phyloP scores from a whole-genome alignment of 2,888 invertebrate species.

The Cyclophora punctaria region DNA sequence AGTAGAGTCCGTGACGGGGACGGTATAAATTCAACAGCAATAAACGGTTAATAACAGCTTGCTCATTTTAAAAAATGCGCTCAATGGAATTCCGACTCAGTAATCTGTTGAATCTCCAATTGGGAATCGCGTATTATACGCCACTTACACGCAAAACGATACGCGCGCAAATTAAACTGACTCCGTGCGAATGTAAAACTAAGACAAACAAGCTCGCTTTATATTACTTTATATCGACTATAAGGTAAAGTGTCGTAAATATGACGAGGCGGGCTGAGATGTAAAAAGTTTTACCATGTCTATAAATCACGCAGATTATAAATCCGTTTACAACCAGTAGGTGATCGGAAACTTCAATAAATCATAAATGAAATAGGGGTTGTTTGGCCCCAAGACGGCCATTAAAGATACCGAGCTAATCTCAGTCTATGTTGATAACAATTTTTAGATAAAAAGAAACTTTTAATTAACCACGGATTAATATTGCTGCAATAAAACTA shows the following conservation, averaged over 20 bases:
- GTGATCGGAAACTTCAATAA: constrained; percentile 53
- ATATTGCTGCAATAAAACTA: constrained; percentile 35
- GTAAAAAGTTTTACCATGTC: constrained; percentile 54
- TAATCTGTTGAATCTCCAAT: constrained; percentile 55
- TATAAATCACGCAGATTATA: constrained; percentile 65
- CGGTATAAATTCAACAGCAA: constrained; percentile 61
- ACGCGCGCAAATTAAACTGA: constrained; percentile 18
- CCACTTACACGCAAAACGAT: constrained; percentile 29
- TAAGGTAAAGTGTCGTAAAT: constrained; percentile 25
- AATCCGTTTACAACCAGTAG: constrained; percentile 60
- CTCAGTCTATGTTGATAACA: constrained; percentile 7
- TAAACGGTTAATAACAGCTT: constrained; percentile 67
- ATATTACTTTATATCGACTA: constrained; percentile 13
- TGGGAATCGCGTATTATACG: constrained; percentile 49
- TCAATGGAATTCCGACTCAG: constrained; percentile 51
- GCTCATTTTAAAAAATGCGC: constrained; percentile 45
- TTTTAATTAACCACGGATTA: constrained; percentile 31
- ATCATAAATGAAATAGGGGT: constrained; percentile 56
- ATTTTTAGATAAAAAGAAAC: constrained; percentile 17
- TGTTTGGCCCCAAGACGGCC: constrained; percentile 39
- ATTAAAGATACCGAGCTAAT: constrained; percentile 31
- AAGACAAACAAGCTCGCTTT: constrained; percentile 7
- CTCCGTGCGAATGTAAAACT: constrained; percentile 4
- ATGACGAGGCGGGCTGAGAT: constrained; percentile 27
- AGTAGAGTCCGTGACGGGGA: constrained; percentile 61